Evolutionary conservation across 2,888 invertebrate genomes (phyloP), one percentile per base, ranked within the genome.

Genomic region (Caenorhabditis macrosperma): DNA sequence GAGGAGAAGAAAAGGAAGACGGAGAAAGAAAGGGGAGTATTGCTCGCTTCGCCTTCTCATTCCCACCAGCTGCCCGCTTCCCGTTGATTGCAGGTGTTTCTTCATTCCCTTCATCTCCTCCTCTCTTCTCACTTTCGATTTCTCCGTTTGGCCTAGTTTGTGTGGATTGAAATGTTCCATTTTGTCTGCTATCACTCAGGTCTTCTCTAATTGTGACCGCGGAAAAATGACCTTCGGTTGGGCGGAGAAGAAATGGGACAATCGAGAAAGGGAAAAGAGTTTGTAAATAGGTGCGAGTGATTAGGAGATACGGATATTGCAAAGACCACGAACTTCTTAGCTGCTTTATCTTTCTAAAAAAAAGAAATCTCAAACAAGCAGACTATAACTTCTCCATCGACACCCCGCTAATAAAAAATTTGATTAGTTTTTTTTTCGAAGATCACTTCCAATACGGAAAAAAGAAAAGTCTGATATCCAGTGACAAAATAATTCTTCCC

Each of bases 81-180:
- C 33, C n/a, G 22, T 44, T 57, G 66, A 55, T 41, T 66, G 52
- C 38, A 61, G 68, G 67, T 67, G 61, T 75, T 64, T 64, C 57
- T 72, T 54, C 20, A 41, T 46, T 30, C 60, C 9, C 33, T 26
- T 41, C 33, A 44, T 24, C 22, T n/a, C 66, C 24, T n/a, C 38
- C 44, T 41, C 38, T 15, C 38, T 12, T 66, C 54, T 68, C 66
- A 61, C 66, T 75, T 75, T 75, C 66, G 15, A 17, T 64, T 67
- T 63, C 48, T 46, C 54, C 55, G 24, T 17, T 48, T 74, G 74
- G 46, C 74, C 74, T 24, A 74, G 64, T 74, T 74, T 64, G 44
- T 44, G 44, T 52, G 59, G 17, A 67, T 38, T 28, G 28, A 48
- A 71, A 71, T 61, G 61, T 61, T 61, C 61, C 54, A 61, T 61